phyloP scores from a whole-genome alignment of 2,888 invertebrate species.

The Boloria selene region DNA sequence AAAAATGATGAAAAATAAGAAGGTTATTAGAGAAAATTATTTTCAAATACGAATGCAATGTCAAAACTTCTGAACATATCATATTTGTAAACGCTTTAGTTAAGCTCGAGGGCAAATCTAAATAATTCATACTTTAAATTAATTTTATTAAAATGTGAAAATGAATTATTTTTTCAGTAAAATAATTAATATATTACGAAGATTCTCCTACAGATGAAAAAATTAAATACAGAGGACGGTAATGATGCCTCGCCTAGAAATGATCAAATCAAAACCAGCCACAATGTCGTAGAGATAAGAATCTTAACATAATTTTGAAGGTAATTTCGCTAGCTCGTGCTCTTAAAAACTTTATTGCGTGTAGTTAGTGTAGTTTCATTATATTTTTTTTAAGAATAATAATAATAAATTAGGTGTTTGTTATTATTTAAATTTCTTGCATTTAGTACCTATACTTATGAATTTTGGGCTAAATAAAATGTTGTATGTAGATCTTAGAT shows the following conservation, averaged over 20 bases:
- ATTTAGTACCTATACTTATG: background rate
- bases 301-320: constrained; percentile 59
- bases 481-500: too few relatives aligned
- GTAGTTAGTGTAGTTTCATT: constrained; percentile 47
- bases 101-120: too few relatives aligned
- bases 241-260: constrained; percentile 36
- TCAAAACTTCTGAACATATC: too few relatives aligned
- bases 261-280: constrained; percentile 58
- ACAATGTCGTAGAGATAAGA: constrained; percentile 60
- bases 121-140: too few relatives aligned
- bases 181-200: background rate
- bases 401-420: background rate
- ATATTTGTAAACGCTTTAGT: too few relatives aligned
- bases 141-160: too few relatives aligned
- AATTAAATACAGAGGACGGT: background rate
- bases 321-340: constrained; percentile 56
- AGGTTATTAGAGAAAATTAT: too few relatives aligned
- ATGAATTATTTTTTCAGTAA: too few relatives aligned
- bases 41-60: too few relatives aligned
- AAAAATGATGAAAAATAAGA: too few relatives aligned
- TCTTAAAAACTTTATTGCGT: constrained; percentile 58
- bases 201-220: background rate
- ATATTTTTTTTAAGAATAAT: constrained; percentile 21
- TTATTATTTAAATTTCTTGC: background rate
- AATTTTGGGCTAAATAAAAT: too few relatives aligned